Evolutionary conservation across 2,113 vertebrate species (phyloP), one percentile per base, ranked within the genome.

Genomic region (Corythoichthys intestinalis): DNA sequence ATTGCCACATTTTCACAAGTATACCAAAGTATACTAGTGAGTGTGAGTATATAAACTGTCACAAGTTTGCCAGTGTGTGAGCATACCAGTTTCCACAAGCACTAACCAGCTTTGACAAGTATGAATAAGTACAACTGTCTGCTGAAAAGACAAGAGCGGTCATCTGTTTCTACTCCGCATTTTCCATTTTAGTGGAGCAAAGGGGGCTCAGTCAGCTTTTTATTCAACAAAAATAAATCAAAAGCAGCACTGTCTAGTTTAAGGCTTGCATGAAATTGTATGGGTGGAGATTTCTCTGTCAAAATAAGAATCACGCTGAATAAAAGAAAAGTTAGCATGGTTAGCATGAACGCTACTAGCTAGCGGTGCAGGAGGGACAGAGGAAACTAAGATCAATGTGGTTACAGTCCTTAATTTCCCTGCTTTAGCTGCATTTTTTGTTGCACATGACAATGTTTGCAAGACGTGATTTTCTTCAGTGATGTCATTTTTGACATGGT

Each of bases 221-320:
- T 66, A 77, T 74, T 15, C 14, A 39, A 11, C 13, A 34, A 3
- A 41, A 41, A 61, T 44, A 63, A n/a, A 79, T 65, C 74, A 80
- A 80, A 76, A 88, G 73, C 82, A 84, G 83, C 74, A 69, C 71
- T 83, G 78, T 80, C 82, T 80, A 82, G 61, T 63, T 58, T 88
- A 89, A 89, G 85, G 89, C 85, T 87, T 80, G 79, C 78, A 87
- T 78, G 80, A 83, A 80, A 75, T 86, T 78, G 77, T 79, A 61
- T 54, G 49, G 39, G 48, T 54, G 48, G 62, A 66, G 15, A 75
- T 5, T 48, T 66, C 57, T 67, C 38, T 77, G 74, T 38, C 58
- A 5, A 56, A 61, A 48, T 20, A 37, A 8, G 34, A 77, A 9
- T 20, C 65, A 72, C 52, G 64, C 17, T n/a, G 63, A 20, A 61